phyloP scores from a whole-genome alignment of 1,140 invertebrate genomes.

The Saccostrea cuccullata region DNA sequence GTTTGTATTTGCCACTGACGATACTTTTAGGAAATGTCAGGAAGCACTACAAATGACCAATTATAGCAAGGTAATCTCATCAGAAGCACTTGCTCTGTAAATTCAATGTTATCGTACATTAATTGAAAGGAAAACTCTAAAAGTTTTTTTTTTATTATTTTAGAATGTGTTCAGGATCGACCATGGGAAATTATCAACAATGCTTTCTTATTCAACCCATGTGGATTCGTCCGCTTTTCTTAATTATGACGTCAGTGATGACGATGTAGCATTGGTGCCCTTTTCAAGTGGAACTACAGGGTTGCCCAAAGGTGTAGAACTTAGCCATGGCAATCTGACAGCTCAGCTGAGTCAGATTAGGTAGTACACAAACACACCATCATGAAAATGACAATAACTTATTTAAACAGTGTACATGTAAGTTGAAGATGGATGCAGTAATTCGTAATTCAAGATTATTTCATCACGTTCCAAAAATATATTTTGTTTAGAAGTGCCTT shows the following conservation, averaged over 20 bases:
- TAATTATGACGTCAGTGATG: conserved; percentile 43
- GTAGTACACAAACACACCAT: conserved; percentile 6
- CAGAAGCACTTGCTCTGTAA: neutral
- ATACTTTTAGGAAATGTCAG: conserved; percentile 36
- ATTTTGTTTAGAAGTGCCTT: neutral
- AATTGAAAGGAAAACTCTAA: neutral
- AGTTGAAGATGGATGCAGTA: too few species aligned
- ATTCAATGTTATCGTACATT: too few species aligned
- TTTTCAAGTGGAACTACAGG: conserved; percentile 78
- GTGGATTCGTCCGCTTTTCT: neutral
- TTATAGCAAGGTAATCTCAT: neutral
- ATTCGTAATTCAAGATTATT: too few species aligned
- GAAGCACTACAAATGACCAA: conserved; percentile 41
- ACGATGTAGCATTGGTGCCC: conserved; percentile 75
- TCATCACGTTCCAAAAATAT: neutral
- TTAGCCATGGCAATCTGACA: conserved; percentile 73
- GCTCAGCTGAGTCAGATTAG: conserved; percentile 58
- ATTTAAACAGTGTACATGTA: too few species aligned
- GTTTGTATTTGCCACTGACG: conserved; percentile 51
- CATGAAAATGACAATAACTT: neutral
- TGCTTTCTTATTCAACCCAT: neutral
- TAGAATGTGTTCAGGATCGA: conserved; percentile 79
- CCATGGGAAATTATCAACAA: conserved; percentile 36
- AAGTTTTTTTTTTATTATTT: conserved; percentile 8
- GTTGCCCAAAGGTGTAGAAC: conserved; percentile 72